Evolutionary conservation across 1,140 invertebrate species (phyloP).

Genomic region (Coelopa frigida): DNA sequence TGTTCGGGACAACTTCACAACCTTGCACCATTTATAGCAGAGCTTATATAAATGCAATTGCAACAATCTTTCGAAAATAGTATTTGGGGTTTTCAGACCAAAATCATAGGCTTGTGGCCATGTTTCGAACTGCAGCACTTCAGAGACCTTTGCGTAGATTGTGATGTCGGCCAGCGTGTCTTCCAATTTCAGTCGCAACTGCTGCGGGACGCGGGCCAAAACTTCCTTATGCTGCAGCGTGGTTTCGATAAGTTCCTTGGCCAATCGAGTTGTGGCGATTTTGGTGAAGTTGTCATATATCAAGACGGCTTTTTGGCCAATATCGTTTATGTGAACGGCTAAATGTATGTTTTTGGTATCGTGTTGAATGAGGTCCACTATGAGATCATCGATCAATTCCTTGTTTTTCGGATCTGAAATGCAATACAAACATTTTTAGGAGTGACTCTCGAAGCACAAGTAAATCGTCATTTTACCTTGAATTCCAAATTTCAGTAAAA

Average conservation of each 20-base stretch:
- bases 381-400: constrained; percentile 19
- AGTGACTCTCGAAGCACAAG: background rate
- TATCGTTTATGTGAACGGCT: constrained; percentile 25
- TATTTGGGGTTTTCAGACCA: constrained; percentile 44
- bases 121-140: constrained; percentile 42
- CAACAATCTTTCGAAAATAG: constrained; percentile 48
- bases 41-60: constrained; percentile 50
- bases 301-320: constrained; percentile 28
- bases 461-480: constrained; percentile 13
- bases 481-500: constrained; percentile 23
- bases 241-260: constrained; percentile 32
- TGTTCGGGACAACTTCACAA: constrained; percentile 41
- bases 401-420: constrained; percentile 5
- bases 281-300: constrained; percentile 42
- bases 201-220: constrained; percentile 26
- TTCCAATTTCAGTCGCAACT: constrained; percentile 29
- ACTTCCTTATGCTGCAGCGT: constrained; percentile 30
- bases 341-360: constrained; percentile 29
- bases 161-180: constrained; percentile 47
- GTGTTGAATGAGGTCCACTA: constrained; percentile 20
- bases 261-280: constrained; percentile 30
- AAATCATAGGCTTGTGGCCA: constrained; percentile 46
- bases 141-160: constrained; percentile 45
- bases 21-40: constrained; percentile 56
- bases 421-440: background rate